These are phyloP conservation scores for Lordiphosa stackelbergi DNA, from an alignment of 1,140 invertebrate species.

Conservation along the genomic window DNA sequence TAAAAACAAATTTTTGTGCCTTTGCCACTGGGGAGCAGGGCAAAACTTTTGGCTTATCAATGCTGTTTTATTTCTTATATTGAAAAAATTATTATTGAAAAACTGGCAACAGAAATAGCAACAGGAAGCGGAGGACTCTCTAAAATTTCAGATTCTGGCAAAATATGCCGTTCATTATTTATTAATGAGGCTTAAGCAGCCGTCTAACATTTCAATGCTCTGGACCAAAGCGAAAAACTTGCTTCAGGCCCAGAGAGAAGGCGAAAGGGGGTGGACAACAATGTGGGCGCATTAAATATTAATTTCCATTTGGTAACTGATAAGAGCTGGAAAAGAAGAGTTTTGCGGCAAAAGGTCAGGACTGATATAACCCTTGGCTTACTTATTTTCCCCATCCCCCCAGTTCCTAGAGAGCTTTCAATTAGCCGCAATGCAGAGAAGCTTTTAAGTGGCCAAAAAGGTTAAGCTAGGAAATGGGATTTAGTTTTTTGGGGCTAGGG, in stretches of 20 bases:
- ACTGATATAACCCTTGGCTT: slow-evolving; percentile 10
- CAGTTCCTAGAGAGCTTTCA: slow-evolving; percentile 35
- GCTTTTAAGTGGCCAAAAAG: slow-evolving; percentile 34
- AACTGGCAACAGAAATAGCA: slow-evolving; percentile 4
- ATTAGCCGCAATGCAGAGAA: slow-evolving; percentile 41
- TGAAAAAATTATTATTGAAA: slow-evolving; percentile 17
- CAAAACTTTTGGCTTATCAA: slow-evolving; percentile 69
- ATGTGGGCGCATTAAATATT: slow-evolving; percentile 69
- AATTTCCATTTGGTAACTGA: slow-evolving; percentile 72
- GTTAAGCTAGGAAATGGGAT: too few species aligned
- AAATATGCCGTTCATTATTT: slow-evolving; percentile 62
- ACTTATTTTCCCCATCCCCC: too few species aligned
- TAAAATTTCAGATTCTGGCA: not conserved
- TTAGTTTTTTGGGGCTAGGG: too few species aligned
- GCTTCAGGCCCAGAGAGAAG: slow-evolving; percentile 1
- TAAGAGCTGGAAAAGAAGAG: slow-evolving; percentile 45
- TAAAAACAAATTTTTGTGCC: slow-evolving; percentile 41
- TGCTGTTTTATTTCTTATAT: slow-evolving; percentile 23
- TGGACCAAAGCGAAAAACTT: slow-evolving; percentile 13
- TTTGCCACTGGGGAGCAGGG: slow-evolving; percentile 4
- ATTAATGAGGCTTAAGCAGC: slow-evolving; percentile 73
- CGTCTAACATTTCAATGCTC: slow-evolving; percentile 66
- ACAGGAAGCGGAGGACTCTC: slow-evolving; percentile 8
- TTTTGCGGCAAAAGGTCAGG: slow-evolving; percentile 41
- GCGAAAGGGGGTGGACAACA: slow-evolving; percentile 38